phyloP scores from a whole-genome alignment of 2,113 vertebrate species.

The Oncorhynchus masou region DNA sequence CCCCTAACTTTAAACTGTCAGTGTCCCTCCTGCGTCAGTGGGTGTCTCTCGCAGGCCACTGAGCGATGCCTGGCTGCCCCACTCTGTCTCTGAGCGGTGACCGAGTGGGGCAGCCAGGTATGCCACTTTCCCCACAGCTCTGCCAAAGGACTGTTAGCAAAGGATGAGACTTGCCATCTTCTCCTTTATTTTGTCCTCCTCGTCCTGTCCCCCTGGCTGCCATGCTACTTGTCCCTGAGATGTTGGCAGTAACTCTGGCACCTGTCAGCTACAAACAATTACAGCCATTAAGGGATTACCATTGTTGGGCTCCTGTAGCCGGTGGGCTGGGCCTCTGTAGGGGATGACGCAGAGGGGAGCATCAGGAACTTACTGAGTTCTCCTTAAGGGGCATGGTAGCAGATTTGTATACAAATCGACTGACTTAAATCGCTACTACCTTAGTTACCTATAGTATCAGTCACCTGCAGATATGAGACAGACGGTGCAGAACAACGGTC shows the following conservation, averaged over 20 bases:
- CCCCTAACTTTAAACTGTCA: neutral
- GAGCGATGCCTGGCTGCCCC: neutral
- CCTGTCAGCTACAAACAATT: conserved; percentile 52
- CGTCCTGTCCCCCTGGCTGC: conserved; percentile 7
- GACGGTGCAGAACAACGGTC: neutral
- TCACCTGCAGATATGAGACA: neutral
- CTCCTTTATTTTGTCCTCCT: neutral
- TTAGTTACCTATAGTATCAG: neutral
- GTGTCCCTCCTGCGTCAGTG: conserved; percentile 1
- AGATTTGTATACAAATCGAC: no score
- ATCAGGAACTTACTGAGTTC: conserved; percentile 43
- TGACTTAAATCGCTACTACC: no score
- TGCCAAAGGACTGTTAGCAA: neutral
- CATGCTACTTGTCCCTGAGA: neutral
- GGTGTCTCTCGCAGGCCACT: neutral
- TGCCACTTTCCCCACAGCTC: neutral
- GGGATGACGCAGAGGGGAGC: neutral
- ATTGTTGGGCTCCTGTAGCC: conserved; percentile 43
- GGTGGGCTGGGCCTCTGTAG: conserved; percentile 24
- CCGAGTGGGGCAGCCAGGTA: neutral
- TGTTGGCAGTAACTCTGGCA: conserved; percentile 34
- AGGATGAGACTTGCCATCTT: neutral
- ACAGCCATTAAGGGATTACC: conserved; percentile 60
- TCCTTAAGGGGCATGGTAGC: no score
- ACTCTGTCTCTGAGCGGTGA: neutral